A percentile compares a stretch with the other conserved stretches of the same genome.
These are phyloP conservation scores for Mesaphorura yosii DNA, from an alignment of 1,140 invertebrate species.

Conservation along the genomic window DNA sequence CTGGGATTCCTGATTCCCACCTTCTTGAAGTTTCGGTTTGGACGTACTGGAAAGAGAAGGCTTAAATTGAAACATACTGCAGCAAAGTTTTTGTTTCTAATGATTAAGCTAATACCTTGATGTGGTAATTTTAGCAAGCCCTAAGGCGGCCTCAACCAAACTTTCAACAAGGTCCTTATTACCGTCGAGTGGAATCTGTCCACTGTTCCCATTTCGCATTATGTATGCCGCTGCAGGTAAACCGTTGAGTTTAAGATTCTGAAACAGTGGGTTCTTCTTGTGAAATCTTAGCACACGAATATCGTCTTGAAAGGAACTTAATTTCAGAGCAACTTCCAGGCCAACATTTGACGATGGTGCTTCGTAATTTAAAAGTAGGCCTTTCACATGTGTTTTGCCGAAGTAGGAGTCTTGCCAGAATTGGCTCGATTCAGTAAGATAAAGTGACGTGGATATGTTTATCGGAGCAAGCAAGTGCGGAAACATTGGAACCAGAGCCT, in stretches of 20 bases:
- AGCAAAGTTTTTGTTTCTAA: background rate
- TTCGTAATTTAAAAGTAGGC: constrained; percentile 16
- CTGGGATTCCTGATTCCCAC: background rate
- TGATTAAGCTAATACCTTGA: background rate
- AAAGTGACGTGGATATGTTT: background rate
- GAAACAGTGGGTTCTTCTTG: constrained; percentile 17
- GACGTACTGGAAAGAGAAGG: too few species aligned
- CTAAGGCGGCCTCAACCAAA: background rate
- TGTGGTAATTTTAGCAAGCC: background rate
- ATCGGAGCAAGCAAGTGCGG: constrained; percentile 8
- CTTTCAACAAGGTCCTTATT: constrained; percentile 6
- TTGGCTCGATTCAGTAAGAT: background rate
- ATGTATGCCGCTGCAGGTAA: constrained; percentile 27
- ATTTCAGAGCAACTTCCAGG: constrained; percentile 17
- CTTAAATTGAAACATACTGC: too few species aligned
- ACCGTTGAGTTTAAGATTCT: constrained; percentile 14
- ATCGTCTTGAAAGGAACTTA: constrained; percentile 1
- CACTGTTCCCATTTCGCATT: background rate
- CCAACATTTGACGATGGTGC: constrained; percentile 13
- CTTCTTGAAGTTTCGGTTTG: background rate
- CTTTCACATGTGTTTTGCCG: background rate
- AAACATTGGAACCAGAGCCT: constrained; percentile 9
- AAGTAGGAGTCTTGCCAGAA: constrained; percentile 14
- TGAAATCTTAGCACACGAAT: constrained; percentile 18
- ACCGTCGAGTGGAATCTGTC: background rate